phyloP scores from a whole-genome alignment of 1,140 invertebrate genomes.

The Augochlora pura region DNA sequence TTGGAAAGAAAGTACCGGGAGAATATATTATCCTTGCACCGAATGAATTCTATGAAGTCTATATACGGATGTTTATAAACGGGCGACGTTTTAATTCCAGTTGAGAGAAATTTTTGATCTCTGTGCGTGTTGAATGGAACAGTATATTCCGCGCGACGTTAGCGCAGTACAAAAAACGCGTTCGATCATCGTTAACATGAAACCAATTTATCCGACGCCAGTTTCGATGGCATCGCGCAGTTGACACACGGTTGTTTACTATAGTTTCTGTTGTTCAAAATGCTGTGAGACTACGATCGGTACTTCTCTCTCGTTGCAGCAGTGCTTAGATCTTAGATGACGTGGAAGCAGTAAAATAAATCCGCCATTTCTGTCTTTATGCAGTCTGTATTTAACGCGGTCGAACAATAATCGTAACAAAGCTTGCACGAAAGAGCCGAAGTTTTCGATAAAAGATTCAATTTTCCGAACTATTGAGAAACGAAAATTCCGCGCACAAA shows the following conservation, averaged over 20 bases:
- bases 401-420: no score
- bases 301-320: not conserved
- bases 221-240: not conserved
- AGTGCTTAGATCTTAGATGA: no score
- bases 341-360: no score
- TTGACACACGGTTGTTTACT: conserved; percentile 8
- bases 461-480: no score
- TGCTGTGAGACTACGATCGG: not conserved
- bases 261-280: conserved; percentile 10
- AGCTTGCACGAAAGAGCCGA: no score
- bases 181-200: not conserved
- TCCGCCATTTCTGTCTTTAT: no score
- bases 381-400: no score
- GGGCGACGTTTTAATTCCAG: not conserved
- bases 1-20: not conserved
- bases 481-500: no score
- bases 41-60: not conserved
- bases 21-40: not conserved
- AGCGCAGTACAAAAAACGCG: conserved; percentile 24
- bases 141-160: not conserved
- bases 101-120: conserved; percentile 15
- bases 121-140: conserved; percentile 12
- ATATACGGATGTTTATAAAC: not conserved
- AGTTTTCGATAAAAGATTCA: no score
- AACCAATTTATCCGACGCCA: not conserved